Percentiles rank a stretch among this genome's conserved stretches.
These are phyloP conservation scores for Eupeodes latifasciatus DNA, from an alignment of 2,888 invertebrate species.

Conservation along the genomic window DNA sequence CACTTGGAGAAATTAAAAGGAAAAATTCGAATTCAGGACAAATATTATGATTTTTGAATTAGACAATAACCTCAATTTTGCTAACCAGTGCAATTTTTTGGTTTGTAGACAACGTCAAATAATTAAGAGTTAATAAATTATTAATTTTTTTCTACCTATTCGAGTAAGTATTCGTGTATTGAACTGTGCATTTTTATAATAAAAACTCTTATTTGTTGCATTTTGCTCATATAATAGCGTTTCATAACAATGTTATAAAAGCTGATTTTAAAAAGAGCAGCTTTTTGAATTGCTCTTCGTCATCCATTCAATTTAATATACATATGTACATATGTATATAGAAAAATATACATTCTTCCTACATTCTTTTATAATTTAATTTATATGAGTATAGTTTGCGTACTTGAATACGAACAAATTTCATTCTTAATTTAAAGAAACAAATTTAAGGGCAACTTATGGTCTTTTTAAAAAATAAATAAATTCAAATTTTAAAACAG, in stretches of 20 bases:
- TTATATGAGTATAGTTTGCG: neutral
- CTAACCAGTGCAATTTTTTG: too few relatives aligned
- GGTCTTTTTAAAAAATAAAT: neutral
- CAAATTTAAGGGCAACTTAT: neutral
- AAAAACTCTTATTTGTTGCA: neutral
- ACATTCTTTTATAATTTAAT: constrained; percentile 12
- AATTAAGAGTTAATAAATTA: too few relatives aligned
- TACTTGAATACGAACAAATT: neutral
- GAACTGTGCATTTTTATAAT: too few relatives aligned
- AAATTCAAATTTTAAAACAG: neutral
- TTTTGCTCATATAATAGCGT: neutral
- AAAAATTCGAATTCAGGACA: too few relatives aligned
- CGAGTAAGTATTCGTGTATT: too few relatives aligned
- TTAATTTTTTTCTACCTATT: too few relatives aligned
- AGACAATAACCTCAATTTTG: too few relatives aligned
- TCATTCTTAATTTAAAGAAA: neutral
- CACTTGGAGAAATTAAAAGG: too few relatives aligned
- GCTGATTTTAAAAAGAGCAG: constrained; percentile 3
- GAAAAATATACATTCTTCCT: neutral
- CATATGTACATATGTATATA: too few relatives aligned
- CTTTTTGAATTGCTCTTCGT: neutral
- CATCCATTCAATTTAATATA: neutral
- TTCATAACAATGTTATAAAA: neutral
- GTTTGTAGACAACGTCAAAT: too few relatives aligned
- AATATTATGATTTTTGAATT: too few relatives aligned